phyloP scores from a whole-genome alignment of 1,140 invertebrate genomes.

The Temnothorax nylanderi region DNA sequence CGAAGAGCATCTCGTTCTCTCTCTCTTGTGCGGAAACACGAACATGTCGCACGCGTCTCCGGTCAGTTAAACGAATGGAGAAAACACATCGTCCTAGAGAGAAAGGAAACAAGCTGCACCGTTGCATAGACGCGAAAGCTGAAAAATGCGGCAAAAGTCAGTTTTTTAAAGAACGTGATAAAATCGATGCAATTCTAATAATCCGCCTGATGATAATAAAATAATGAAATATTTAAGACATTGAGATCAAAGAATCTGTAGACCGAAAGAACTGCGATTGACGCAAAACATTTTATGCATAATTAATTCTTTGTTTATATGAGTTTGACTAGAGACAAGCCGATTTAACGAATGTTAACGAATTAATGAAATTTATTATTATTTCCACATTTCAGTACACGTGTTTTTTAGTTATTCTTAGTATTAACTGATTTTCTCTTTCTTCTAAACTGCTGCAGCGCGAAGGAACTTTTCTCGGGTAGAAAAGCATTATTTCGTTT shows the following conservation, averaged over 20 bases:
- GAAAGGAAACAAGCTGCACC: constrained; percentile 57
- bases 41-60: background rate
- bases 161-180: background rate
- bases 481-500: background rate
- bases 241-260: background rate
- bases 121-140: constrained; percentile 10
- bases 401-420: background rate
- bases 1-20: constrained; percentile 35
- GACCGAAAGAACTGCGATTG: background rate
- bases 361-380: background rate
- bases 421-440: background rate
- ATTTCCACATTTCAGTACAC: background rate
- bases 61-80: constrained; percentile 55
- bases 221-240: background rate
- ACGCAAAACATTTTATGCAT: background rate
- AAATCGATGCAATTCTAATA: background rate
- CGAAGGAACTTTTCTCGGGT: background rate
- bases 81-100: constrained; percentile 49
- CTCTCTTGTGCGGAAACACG: background rate
- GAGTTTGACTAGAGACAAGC: background rate
- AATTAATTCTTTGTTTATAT: background rate
- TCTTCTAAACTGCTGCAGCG: background rate
- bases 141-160: background rate
- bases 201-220: background rate
- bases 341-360: background rate